These are phyloP conservation scores for Myotis planiceps DNA, from an alignment of 2,797 vertebrate species.

Conservation along the genomic window DNA sequence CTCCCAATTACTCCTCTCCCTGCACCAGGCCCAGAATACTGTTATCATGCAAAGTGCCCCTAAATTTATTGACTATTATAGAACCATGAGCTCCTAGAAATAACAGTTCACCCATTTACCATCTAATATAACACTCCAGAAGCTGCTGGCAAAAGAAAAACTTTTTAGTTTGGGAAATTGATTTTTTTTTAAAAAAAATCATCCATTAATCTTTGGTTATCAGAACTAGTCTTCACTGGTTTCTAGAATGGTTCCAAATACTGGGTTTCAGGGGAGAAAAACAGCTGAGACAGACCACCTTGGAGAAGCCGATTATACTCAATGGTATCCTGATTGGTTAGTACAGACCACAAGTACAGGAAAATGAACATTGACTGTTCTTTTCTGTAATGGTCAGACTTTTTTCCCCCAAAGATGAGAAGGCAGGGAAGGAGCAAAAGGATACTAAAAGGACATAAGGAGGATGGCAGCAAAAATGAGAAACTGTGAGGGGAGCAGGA, in stretches of 20 bases:
- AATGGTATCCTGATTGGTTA: neutral
- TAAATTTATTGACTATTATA: neutral
- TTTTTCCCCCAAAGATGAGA: neutral
- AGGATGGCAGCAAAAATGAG: neutral
- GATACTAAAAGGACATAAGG: neutral
- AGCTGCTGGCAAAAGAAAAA: neutral
- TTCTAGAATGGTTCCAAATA: neutral
- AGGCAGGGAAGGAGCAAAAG: neutral
- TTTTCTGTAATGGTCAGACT: neutral
- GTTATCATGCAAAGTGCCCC: neutral
- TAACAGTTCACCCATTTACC: neutral
- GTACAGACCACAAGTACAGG: neutral
- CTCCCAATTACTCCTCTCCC: neutral
- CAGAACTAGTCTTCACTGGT: neutral
- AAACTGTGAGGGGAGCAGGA: neutral
- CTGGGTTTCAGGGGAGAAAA: neutral
- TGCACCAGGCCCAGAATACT: neutral
- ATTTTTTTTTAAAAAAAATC: neutral
- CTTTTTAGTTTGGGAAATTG: neutral
- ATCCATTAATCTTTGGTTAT: neutral
- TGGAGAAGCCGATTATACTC: neutral
- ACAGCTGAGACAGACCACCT: neutral
- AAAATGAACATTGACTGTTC: neutral
- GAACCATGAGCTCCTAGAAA: neutral
- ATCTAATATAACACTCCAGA: neutral